Evolutionary conservation across 2,888 invertebrate species (phyloP).

Genomic region (Thera obeliscata): DNA sequence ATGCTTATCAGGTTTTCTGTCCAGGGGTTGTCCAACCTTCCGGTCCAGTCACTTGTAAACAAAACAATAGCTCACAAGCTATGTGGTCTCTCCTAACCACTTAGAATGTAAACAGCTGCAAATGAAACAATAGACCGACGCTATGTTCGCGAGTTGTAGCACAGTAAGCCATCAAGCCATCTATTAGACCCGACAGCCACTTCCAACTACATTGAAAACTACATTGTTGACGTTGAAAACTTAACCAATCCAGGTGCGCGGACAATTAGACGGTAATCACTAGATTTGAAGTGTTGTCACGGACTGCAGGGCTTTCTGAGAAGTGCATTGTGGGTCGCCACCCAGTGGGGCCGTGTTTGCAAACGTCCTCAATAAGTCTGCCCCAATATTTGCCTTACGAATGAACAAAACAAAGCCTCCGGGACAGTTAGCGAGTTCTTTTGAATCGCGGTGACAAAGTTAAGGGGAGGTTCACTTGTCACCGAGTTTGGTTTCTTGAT

Average conservation of each 20-base stretch:
- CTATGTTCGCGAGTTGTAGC: conserved; percentile 61
- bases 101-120: conserved; percentile 25
- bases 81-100: conserved; percentile 14
- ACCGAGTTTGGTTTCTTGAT: conserved; percentile 26
- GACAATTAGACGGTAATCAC: conserved; percentile 82
- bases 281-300: conserved; percentile 81
- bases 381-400: conserved; percentile 81
- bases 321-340: conserved; percentile 76
- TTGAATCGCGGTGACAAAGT: conserved; percentile 62
- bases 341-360: conserved; percentile 80
- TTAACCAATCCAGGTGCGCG: conserved; percentile 77
- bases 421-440: conserved; percentile 77
- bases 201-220: conserved; percentile 73
- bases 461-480: conserved; percentile 49
- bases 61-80: conserved; percentile 9
- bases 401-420: conserved; percentile 80
- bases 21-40: conserved; percentile 4
- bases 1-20: background rate
- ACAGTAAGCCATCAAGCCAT: conserved; percentile 54
- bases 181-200: conserved; percentile 64
- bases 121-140: conserved; percentile 26
- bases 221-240: conserved; percentile 72
- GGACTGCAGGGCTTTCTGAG: conserved; percentile 62
- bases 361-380: conserved; percentile 75
- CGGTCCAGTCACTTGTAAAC: conserved; percentile 14